Base-by-base conservation (phyloP, 2,888 invertebrate species). In the Endotricha flammealis region DNA sequence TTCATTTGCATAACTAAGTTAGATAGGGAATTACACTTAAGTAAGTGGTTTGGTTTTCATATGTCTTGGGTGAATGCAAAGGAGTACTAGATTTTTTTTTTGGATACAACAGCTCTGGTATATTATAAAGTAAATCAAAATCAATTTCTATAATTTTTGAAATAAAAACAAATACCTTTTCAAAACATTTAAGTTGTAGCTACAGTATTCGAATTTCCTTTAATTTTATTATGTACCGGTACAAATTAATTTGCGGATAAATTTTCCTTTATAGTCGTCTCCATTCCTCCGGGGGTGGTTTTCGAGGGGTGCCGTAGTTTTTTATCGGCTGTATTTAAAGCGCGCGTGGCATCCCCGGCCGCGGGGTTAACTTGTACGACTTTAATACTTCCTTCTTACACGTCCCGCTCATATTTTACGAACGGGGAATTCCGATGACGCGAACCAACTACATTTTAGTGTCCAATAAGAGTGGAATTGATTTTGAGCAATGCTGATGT, bases 161-260 rank as follows among this genome's bases (percentile, higher is more conserved):
- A 12, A 4, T 12, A 11, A 12, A 12, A 29, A 13, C 7, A 5
- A 14, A 12, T 29, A 28, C 3, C 9, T 14, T 29, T 6, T 2
- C 12, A 29, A 9, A 24, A 8, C 31, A 23, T n/a, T n/a, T n/a
- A n/a, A n/a, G n/a, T n/a, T n/a, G n/a, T n/a, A n/a, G n/a, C n/a
- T n/a, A n/a, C n/a, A n/a, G 16, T 41, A 41, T 46, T 39, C 32
- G 36, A 52, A 46, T 2, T 63, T 54, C 48, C 53, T 67, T 67
- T 68, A 70, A 76, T 72, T 77, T 74, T 63, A 75, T 76, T 72
- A 68, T 51, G 48, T 50, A 48, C 52, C 54, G 65, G 52, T 68
- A 65, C 80, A 83, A 86, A 85, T 86, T 86, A 85, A 86, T 86
- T 86, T 82, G 76, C 65, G 75, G 78, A 85, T 82, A 85, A 83